phyloP scores from a whole-genome alignment of 1,140 invertebrate genomes.

The Zaprionus africanus region DNA sequence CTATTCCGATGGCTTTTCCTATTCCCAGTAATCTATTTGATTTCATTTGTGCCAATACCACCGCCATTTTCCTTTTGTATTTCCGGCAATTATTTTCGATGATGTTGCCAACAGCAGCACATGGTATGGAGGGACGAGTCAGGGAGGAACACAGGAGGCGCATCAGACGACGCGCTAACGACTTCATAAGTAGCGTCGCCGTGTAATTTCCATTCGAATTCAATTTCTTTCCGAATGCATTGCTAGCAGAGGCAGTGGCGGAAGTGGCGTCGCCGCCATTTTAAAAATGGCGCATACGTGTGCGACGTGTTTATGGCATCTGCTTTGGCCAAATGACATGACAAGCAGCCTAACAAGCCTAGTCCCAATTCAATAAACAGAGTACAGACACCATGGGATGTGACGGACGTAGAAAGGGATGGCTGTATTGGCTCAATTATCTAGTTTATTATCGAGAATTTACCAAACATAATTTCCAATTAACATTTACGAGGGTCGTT shows the following conservation, averaged over 20 bases:
- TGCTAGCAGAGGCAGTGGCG: slow-evolving; percentile 41
- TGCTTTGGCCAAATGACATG: slow-evolving; percentile 56
- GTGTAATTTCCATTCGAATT: slow-evolving; percentile 59
- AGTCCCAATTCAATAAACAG: slow-evolving; percentile 58
- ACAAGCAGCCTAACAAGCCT: slow-evolving; percentile 51
- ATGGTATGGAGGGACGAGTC: not conserved
- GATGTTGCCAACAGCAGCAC: slow-evolving; percentile 52
- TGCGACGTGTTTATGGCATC: slow-evolving; percentile 76
- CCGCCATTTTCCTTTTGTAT: slow-evolving; percentile 73
- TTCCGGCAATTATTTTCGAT: slow-evolving; percentile 80
- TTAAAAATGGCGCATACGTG: slow-evolving; percentile 76
- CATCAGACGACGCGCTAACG: slow-evolving; percentile 40
- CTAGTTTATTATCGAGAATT: not conserved
- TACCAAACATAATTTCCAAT: too few relatives aligned
- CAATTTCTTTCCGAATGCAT: slow-evolving; percentile 74
- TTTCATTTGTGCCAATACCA: slow-evolving; percentile 51
- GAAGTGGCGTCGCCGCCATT: slow-evolving; percentile 70
- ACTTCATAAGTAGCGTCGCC: slow-evolving; percentile 69
- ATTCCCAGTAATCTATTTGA: slow-evolving; percentile 50
- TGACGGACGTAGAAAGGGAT: not conserved
- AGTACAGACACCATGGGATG: slow-evolving; percentile 5
- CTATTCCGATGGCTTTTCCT: slow-evolving; percentile 56
- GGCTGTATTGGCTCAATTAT: not conserved
- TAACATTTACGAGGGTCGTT: too few relatives aligned
- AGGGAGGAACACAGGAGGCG: not conserved